These are phyloP conservation scores for Aurelia coerulea DNA, from an alignment of 30 jellyfish, hydroid and myxozoan genomes.

Conservation along the genomic window DNA sequence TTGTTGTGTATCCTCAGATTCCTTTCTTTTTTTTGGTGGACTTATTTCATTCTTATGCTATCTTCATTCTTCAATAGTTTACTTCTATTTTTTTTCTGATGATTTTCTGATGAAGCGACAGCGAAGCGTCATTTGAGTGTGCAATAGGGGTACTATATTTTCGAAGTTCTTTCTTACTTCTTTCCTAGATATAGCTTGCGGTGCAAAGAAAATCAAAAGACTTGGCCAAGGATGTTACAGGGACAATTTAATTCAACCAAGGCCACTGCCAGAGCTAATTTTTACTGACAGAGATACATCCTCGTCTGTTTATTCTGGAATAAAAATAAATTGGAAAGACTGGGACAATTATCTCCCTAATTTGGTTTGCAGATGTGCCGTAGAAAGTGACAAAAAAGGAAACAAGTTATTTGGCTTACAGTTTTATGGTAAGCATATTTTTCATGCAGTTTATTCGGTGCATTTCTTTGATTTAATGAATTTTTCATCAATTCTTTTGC, in stretches of 20 bases:
- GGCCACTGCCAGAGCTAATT: conserved; percentile 60
- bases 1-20: too few relatives aligned
- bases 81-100: too few relatives aligned
- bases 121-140: too few relatives aligned
- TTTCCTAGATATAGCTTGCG: too few relatives aligned
- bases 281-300: conserved; percentile 53
- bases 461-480: too few relatives aligned
- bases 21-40: too few relatives aligned
- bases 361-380: conserved; percentile 78
- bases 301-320: conserved; percentile 15
- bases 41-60: too few relatives aligned
- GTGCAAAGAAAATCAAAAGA: conserved; percentile 6
- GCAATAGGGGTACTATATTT: too few relatives aligned
- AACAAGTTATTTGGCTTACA: conserved; percentile 29
- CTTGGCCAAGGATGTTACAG: conserved; percentile 43
- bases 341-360: conserved; percentile 68
- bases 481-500: too few relatives aligned
- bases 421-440: conserved; percentile 10
- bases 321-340: conserved; percentile 16
- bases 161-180: too few relatives aligned
- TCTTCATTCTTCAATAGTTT: too few relatives aligned
- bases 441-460: neutral
- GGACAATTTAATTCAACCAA: conserved; percentile 24
- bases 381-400: conserved; percentile 18
- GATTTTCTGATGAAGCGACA: too few relatives aligned